Evolutionary conservation across 2,113 vertebrate genomes (phyloP).

Genomic region (Natator depressus): DNA sequence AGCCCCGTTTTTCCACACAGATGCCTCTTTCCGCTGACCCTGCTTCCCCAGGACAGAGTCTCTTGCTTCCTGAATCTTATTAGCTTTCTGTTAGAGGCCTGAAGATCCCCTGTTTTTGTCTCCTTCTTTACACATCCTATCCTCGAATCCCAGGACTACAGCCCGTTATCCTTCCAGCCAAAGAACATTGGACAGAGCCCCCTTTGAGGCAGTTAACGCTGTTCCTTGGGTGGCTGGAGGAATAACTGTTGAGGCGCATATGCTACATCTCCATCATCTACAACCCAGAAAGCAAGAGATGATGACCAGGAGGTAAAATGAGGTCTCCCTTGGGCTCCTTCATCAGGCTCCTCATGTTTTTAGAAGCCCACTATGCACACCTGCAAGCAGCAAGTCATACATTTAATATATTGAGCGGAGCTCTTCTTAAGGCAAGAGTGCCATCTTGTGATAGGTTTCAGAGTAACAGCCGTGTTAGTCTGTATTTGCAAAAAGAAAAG

Average conservation of each 20-base stretch:
- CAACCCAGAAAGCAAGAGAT: neutral
- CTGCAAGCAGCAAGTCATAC: neutral
- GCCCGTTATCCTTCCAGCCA: neutral
- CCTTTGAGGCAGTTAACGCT: neutral
- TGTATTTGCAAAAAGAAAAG: no score
- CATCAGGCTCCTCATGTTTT: neutral
- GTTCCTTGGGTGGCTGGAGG: neutral
- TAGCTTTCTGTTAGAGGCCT: neutral
- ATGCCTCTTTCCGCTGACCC: neutral
- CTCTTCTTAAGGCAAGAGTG: neutral
- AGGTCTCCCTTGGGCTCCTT: neutral
- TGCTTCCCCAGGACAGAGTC: neutral
- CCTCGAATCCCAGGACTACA: neutral
- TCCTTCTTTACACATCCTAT: neutral
- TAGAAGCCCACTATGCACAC: neutral
- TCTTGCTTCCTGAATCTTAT: neutral
- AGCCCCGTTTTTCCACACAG: neutral
- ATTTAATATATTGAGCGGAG: neutral
- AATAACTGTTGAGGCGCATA: neutral
- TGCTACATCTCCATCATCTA: neutral
- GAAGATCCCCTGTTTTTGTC: neutral
- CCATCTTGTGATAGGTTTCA: neutral
- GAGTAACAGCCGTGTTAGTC: no score
- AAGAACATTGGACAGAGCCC: neutral
- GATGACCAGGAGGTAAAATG: neutral